phyloP scores from a whole-genome alignment of 2,888 invertebrate genomes.

The Ophraella communa region DNA sequence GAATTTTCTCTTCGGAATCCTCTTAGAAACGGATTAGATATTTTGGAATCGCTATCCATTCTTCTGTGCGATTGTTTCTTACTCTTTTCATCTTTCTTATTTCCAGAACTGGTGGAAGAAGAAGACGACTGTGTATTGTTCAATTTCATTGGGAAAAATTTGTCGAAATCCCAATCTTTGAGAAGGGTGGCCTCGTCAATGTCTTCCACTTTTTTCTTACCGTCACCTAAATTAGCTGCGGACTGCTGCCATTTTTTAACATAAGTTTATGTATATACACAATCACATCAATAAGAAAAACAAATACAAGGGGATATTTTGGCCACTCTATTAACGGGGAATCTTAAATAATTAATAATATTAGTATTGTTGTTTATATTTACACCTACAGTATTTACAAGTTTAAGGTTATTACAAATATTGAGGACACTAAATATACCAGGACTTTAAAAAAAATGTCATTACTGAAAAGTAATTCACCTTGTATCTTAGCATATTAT shows the following conservation, averaged over 20 bases:
- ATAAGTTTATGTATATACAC: slow-evolving; percentile 36
- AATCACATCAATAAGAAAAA: slow-evolving; percentile 7
- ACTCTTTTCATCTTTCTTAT: slow-evolving; percentile 52
- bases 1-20: slow-evolving; percentile 85
- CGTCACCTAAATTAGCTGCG: slow-evolving; percentile 59
- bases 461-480: too few relatives aligned
- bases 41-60: slow-evolving; percentile 75
- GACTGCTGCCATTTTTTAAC: slow-evolving; percentile 56
- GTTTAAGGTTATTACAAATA: too few relatives aligned
- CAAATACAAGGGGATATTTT: not conserved
- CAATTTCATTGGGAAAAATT: slow-evolving; percentile 71
- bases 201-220: slow-evolving; percentile 49
- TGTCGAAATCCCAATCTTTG: slow-evolving; percentile 87
- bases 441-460: too few relatives aligned
- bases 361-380: not conserved
- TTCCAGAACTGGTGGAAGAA: slow-evolving; percentile 49
- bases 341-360: not conserved
- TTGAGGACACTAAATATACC: too few relatives aligned
- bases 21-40: slow-evolving; percentile 74
- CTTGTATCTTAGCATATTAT: too few relatives aligned
- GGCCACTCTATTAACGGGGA: not conserved
- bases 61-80: slow-evolving; percentile 66
- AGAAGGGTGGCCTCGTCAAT: slow-evolving; percentile 80
- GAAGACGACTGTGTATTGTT: slow-evolving; percentile 44
- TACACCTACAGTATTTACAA: too few relatives aligned